These are phyloP conservation scores for Acromyrmex heyeri DNA, from an alignment of 1,140 invertebrate species.

Conservation along the genomic window DNA sequence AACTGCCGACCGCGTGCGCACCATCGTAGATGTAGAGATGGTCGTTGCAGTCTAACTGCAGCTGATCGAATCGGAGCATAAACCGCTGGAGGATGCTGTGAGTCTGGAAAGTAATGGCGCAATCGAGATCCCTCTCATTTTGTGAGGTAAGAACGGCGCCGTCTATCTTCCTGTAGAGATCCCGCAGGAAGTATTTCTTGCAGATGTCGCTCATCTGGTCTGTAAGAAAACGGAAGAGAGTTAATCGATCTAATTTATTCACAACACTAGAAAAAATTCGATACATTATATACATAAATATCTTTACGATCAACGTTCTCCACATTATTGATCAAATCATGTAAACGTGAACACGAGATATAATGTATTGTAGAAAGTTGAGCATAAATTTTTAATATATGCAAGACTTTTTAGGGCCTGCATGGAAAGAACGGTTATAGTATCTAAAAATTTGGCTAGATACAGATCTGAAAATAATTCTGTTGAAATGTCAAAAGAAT, in stretches of 20 bases:
- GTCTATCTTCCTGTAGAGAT: constrained; percentile 95
- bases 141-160: constrained; percentile 95
- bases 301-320: not conserved
- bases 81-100: constrained; percentile 97
- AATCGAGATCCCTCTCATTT: constrained; percentile 96
- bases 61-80: constrained; percentile 95
- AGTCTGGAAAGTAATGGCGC: constrained; percentile 96
- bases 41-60: constrained; percentile 96
- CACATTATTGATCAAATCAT: not conserved
- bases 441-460: no score
- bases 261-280: not conserved
- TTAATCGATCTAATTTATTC: constrained; percentile 28
- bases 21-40: constrained; percentile 97
- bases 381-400: not conserved
- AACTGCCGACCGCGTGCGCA: constrained; percentile 93
- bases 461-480: no score
- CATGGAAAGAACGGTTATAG: no score
- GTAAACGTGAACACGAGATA: not conserved
- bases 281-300: not conserved
- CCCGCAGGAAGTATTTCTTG: constrained; percentile 94
- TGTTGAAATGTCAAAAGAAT: no score
- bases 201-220: constrained; percentile 94
- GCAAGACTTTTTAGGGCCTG: not conserved
- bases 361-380: not conserved
- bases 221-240: constrained; percentile 86